phyloP scores from a whole-genome alignment of 2,113 vertebrate species.

The Podarcis raffonei region DNA sequence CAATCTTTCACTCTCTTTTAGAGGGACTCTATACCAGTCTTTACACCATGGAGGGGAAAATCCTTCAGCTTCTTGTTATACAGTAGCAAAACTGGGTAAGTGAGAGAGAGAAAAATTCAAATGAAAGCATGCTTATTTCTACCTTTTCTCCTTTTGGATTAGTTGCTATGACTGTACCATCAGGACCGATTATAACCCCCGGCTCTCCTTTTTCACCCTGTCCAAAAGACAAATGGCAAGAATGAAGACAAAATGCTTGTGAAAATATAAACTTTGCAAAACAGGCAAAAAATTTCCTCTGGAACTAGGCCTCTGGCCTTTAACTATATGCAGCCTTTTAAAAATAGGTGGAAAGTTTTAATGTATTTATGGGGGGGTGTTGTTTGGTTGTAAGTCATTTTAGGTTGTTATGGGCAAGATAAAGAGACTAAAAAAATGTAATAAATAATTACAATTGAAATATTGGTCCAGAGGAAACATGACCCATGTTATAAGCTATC shows the following conservation, averaged over 20 bases:
- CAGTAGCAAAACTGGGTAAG: fast-evolving
- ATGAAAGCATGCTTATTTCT: not conserved
- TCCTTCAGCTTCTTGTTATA: not conserved
- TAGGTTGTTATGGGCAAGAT: too few relatives aligned
- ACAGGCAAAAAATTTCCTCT: too few relatives aligned
- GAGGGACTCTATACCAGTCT: not conserved
- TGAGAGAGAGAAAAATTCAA: fast-evolving
- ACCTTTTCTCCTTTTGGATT: conserved; percentile 78
- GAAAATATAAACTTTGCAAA: not conserved
- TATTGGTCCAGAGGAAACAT: not conserved
- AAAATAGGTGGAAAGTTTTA: too few relatives aligned
- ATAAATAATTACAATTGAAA: too few relatives aligned
- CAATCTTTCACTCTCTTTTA: not conserved
- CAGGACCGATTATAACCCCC: conserved; percentile 57
- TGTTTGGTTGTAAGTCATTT: too few relatives aligned
- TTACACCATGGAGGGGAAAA: too few relatives aligned
- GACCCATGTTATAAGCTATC: not conserved
- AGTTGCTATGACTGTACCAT: conserved; percentile 41
- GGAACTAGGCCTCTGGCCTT: too few relatives aligned
- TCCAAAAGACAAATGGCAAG: too few relatives aligned
- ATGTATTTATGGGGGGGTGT: too few relatives aligned
- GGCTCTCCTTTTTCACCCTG: conserved; percentile 85
- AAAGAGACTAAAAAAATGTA: too few relatives aligned
- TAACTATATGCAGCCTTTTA: too few relatives aligned
- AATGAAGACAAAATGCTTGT: not conserved